Evolutionary conservation across 2,113 vertebrate genomes (phyloP), one percentile per base, ranked within the genome.

Genomic region (Ifrita kowaldi): DNA sequence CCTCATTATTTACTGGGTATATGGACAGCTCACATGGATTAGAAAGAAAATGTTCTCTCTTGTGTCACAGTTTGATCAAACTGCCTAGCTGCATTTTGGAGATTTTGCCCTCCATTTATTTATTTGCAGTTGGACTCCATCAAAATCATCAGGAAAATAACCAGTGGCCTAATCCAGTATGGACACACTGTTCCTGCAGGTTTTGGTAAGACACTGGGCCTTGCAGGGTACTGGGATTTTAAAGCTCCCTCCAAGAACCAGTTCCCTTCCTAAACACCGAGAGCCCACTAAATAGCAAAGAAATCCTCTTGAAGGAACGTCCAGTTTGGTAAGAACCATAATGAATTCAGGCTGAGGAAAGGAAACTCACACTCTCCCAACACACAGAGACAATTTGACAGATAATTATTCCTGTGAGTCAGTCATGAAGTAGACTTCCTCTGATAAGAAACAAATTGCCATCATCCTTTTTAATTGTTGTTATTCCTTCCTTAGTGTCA

Each of bases 391-490:
- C 69, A 84, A 89, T 88, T 56, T 82, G 80, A 75, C 69, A 76
- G 83, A 87, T 80, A 93, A 93, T 95, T 90, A 87, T 70, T 93
- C 18, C 85, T 64, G 7, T 81, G 83, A 97, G 73, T 93, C 85
- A 93, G 69, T 82, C 60, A 76, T 71, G 62, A 95, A 87, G 74
- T 82, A 93, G 77, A 84, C 62, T 92, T 96, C 69, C 53, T 95
- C 88, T 89, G 80, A 75, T 84, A 90, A 95, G 85, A 92, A 93
- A 60, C 32, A 84, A 92, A 90, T 90, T 89, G 55, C 35, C 42
- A 78, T 84, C 42, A 50, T 44, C 41, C 14, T 6, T 55, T 84
- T 69, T 33, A 69, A 62, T 63, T 50, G n/a, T 57, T 93, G 69
- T 69, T 87, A 16, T 67, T 93, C 27, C 73, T 88, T 91, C 56